phyloP scores from a whole-genome alignment of 1,140 invertebrate genomes.

The Dendrolimus kikuchii region DNA sequence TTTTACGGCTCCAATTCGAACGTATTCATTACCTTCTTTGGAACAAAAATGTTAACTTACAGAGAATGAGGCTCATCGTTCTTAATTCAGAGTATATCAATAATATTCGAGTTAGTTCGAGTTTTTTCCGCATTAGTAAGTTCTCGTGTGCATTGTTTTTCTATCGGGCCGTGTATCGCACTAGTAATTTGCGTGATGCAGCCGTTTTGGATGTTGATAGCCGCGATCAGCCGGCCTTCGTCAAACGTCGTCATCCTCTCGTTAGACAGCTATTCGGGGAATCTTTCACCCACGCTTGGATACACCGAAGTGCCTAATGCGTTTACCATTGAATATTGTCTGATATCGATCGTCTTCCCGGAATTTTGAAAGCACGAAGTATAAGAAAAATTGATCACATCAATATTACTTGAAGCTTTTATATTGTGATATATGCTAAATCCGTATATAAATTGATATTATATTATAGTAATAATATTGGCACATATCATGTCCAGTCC shows the following conservation, averaged over 20 bases:
- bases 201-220: constrained; percentile 53
- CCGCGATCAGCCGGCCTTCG: constrained; percentile 17
- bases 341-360: constrained; percentile 51
- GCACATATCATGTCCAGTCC: too few species aligned
- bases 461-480: not conserved
- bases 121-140: constrained; percentile 49
- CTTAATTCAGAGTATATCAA: not conserved
- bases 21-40: too few species aligned
- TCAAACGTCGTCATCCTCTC: constrained; percentile 47
- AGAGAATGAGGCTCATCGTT: not conserved
- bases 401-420: constrained; percentile 28
- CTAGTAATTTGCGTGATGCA: constrained; percentile 57
- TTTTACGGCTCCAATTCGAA: too few species aligned
- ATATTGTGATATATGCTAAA: constrained; percentile 2
- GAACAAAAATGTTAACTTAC: too few species aligned
- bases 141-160: constrained; percentile 30
- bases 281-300: constrained; percentile 42
- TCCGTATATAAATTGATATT: not conserved
- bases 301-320: constrained; percentile 39
- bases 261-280: constrained; percentile 52
- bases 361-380: constrained; percentile 37
- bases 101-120: not conserved
- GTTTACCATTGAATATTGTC: constrained; percentile 48
- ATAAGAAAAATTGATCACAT: constrained; percentile 40
- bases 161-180: constrained; percentile 34